These are phyloP conservation scores for Agriotes lineatus DNA, from an alignment of 2,888 invertebrate species.

Conservation along the genomic window DNA sequence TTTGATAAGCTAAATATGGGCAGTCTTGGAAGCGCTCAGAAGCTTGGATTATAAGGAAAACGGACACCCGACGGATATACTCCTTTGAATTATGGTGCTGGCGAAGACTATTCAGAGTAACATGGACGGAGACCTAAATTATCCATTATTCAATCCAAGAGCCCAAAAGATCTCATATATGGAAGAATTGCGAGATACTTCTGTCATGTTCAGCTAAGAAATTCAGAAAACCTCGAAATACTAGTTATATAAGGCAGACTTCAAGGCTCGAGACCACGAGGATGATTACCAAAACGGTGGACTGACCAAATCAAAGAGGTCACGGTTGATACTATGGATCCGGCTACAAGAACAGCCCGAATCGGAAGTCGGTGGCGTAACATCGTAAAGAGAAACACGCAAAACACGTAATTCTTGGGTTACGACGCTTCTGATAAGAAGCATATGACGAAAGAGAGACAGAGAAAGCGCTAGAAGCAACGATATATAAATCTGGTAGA, in stretches of 20 bases:
- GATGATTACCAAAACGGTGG: background rate
- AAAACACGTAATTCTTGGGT: background rate
- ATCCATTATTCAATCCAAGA: background rate
- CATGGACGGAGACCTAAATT: slow-evolving; percentile 1
- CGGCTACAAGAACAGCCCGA: background rate
- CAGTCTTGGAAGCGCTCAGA: too few relatives aligned
- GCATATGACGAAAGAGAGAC: background rate
- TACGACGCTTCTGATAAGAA: background rate
- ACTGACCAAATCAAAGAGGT: background rate
- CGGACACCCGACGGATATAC: background rate
- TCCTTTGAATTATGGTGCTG: background rate
- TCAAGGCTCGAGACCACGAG: background rate
- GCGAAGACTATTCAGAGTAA: background rate
- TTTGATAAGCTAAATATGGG: too few relatives aligned
- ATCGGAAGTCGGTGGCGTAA: too few relatives aligned
- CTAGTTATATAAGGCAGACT: background rate
- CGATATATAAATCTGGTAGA: too few relatives aligned
- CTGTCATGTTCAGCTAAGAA: background rate
- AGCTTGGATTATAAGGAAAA: background rate
- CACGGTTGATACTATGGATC: background rate
- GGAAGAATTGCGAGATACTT: background rate
- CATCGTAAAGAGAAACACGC: too few relatives aligned
- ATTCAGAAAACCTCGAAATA: background rate
- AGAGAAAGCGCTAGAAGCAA: too few relatives aligned
- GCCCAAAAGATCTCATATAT: background rate